phyloP scores from a whole-genome alignment of 2,113 vertebrate genomes.

The Oncorhynchus masou region DNA sequence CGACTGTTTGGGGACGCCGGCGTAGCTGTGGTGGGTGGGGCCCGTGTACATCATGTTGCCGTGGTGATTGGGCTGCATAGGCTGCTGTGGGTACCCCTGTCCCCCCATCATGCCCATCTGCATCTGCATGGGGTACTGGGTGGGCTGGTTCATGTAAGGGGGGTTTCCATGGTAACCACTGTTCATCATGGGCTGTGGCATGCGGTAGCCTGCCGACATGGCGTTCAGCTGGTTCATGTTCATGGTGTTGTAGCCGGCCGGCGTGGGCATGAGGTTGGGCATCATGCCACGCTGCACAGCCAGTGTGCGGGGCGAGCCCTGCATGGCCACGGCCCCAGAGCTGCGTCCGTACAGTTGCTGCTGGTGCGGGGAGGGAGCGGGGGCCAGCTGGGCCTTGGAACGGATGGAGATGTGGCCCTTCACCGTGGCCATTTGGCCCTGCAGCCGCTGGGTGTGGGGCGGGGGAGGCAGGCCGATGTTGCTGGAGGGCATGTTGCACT shows the following conservation, averaged over 20 bases:
- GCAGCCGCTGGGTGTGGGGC: conserved; percentile 89
- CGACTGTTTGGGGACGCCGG: conserved; percentile 96
- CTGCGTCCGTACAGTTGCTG: conserved; percentile 96
- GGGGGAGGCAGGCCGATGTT: conserved; percentile 85
- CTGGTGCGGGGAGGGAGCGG: conserved; percentile 78
- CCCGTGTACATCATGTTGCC: conserved; percentile 99
- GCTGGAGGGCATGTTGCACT: conserved; percentile 92
- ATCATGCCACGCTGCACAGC: conserved; percentile 95
- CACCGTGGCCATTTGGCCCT: conserved; percentile 92
- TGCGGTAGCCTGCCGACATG: conserved; percentile 93
- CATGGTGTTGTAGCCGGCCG: conserved; percentile 95
- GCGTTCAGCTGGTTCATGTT: conserved; percentile 97
- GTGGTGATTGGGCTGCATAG: conserved; percentile 99
- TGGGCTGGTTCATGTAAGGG: conserved; percentile 99
- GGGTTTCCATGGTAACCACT: conserved; percentile 97
- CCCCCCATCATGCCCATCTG: conserved; percentile 99
- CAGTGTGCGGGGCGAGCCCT: conserved; percentile 85
- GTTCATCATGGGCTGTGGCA: conserved; percentile 99
- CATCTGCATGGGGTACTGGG: conserved; percentile 99
- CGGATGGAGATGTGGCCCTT: conserved; percentile 96
- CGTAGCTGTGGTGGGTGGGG: conserved; percentile 97
- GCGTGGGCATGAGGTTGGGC: conserved; percentile 93
- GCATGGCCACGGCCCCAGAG: conserved; percentile 87
- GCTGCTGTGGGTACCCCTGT: conserved; percentile 98
- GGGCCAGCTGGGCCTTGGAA: conserved; percentile 90